phyloP scores from a whole-genome alignment of 2,888 invertebrate species.

The Hyalella azteca region DNA sequence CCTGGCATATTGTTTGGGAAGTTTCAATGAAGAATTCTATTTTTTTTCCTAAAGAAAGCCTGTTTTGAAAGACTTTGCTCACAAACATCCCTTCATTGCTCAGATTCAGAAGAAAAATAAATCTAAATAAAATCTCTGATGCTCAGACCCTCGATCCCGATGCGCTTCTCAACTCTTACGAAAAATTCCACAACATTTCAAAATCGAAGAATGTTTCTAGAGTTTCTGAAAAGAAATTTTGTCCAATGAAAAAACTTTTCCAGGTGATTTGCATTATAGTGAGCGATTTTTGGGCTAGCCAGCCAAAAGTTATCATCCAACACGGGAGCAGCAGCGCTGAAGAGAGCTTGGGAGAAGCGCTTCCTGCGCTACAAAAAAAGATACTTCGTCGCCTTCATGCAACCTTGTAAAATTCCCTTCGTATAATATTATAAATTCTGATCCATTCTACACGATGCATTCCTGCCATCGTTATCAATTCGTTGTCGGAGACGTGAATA shows the following conservation, averaged over 20 bases:
- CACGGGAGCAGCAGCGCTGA: background rate
- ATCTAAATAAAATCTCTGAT: background rate
- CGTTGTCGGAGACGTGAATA: too few relatives aligned
- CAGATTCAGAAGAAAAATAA: background rate
- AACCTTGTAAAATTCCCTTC: too few relatives aligned
- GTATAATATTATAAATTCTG: too few relatives aligned
- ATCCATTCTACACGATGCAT: too few relatives aligned
- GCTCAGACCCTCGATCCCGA: background rate
- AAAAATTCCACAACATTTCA: constrained; percentile 34
- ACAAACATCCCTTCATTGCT: background rate
- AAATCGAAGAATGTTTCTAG: constrained; percentile 28
- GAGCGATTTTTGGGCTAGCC: constrained; percentile 25
- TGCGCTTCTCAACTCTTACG: constrained; percentile 15
- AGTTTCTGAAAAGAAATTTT: constrained; percentile 31
- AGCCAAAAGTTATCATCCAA: background rate
- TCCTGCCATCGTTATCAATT: too few relatives aligned
- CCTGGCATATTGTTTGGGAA: background rate
- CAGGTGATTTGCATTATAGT: constrained; percentile 33
- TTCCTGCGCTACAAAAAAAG: too few relatives aligned
- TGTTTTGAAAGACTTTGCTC: background rate
- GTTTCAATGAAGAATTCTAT: background rate
- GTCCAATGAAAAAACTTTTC: constrained; percentile 35
- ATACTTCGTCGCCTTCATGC: too few relatives aligned
- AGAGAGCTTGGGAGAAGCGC: background rate
- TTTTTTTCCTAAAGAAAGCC: constrained; percentile 8